phyloP scores from a whole-genome alignment of 2,113 vertebrate genomes.

The Catagonus wagneri region DNA sequence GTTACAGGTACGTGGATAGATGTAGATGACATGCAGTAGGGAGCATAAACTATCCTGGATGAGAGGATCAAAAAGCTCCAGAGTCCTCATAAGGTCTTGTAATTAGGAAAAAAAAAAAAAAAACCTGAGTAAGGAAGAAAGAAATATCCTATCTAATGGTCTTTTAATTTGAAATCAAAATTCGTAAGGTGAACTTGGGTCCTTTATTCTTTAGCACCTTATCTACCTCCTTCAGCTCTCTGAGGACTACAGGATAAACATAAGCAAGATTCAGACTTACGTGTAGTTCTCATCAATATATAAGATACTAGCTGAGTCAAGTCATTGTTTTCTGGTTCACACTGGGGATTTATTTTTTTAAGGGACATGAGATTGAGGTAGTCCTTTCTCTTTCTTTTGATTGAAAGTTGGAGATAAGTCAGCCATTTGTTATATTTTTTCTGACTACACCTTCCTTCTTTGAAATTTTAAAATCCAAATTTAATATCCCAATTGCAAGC shows the following conservation, averaged over 20 bases:
- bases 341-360: background rate
- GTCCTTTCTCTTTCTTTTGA: background rate
- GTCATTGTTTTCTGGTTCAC: background rate
- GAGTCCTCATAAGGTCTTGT: background rate
- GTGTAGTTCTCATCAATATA: background rate
- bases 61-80: background rate
- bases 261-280: background rate
- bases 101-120: background rate
- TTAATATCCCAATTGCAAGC: background rate
- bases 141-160: rapidly evolving
- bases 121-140: no score
- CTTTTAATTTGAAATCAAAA: background rate
- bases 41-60: background rate
- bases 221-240: background rate
- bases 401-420: background rate
- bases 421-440: background rate
- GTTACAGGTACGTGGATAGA: background rate
- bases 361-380: background rate
- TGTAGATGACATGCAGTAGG: background rate
- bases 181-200: rapidly evolving
- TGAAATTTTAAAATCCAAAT: background rate
- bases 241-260: background rate
- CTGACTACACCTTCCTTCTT: background rate
- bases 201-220: background rate
- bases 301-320: background rate